phyloP scores from a whole-genome alignment of 2,888 invertebrate genomes.

The Malthinus flaveolus region DNA sequence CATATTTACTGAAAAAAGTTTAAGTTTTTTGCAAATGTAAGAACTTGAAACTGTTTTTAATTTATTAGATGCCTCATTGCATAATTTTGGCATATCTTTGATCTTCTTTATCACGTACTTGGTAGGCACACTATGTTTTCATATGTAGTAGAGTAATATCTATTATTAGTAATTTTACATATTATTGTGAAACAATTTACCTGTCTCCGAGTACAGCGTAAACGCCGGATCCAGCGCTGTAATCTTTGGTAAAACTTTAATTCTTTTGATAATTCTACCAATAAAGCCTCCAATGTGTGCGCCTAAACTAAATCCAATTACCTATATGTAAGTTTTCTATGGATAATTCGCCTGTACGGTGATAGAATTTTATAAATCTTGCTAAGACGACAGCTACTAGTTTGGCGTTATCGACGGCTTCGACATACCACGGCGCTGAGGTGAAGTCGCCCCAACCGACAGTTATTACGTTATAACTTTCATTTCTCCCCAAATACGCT shows the following conservation, averaged over 20 bases:
- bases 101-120: too few species aligned
- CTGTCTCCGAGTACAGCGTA: conserved; percentile 65
- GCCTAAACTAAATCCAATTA: conserved; percentile 73
- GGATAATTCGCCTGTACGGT: conserved; percentile 60
- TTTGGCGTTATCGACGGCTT: conserved; percentile 72
- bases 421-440: conserved; percentile 76
- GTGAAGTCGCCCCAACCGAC: conserved; percentile 78
- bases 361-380: conserved; percentile 67
- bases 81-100: too few species aligned
- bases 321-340: conserved; percentile 63
- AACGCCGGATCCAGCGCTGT: conserved; percentile 75
- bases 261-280: conserved; percentile 65
- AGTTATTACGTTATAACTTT: conserved; percentile 73
- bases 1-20: too few species aligned
- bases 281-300: conserved; percentile 78
- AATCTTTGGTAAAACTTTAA: conserved; percentile 45
- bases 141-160: too few species aligned
- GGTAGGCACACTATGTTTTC: too few species aligned
- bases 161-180: too few species aligned
- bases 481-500: conserved; percentile 60
- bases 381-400: conserved; percentile 68
- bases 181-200: neutral
- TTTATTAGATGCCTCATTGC: too few species aligned
- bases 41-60: too few species aligned
- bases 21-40: too few species aligned